A percentile compares a stretch with the other conserved stretches of the same genome.
These are phyloP conservation scores for Bergia sp. DNA, from an alignment of 92 coral and sea anemone genomes.

Conservation along the genomic window DNA sequence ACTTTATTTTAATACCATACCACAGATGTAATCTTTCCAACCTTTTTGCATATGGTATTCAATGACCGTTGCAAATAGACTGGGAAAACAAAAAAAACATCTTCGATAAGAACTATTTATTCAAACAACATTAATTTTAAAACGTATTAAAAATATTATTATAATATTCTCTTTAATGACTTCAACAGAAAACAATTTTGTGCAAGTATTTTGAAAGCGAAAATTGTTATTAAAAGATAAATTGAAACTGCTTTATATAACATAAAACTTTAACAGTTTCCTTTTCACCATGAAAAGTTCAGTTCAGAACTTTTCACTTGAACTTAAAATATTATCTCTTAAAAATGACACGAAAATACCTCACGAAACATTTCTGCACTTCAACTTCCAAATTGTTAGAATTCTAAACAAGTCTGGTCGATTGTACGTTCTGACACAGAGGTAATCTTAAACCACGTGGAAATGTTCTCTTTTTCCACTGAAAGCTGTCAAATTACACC, in stretches of 20 bases:
- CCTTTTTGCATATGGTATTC: background rate
- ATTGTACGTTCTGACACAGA: background rate
- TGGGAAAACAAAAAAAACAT: background rate
- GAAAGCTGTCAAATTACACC: constrained; percentile 38
- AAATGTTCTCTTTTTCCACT: background rate
- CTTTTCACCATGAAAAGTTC: no score
- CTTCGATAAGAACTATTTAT: constrained; percentile 10
- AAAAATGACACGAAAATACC: no score
- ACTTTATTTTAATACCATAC: background rate
- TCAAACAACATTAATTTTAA: constrained; percentile 16
- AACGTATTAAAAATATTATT: constrained; percentile 19
- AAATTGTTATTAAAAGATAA: constrained; percentile 13
- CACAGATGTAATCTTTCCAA: constrained; percentile 4
- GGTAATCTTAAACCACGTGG: constrained; percentile 17
- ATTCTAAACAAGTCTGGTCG: background rate
- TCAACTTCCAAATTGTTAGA: background rate
- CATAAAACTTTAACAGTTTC: background rate
- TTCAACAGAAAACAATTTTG: constrained; percentile 1
- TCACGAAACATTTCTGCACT: background rate
- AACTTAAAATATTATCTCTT: no score
- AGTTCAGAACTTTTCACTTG: no score
- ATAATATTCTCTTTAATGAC: background rate
- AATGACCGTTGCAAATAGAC: background rate
- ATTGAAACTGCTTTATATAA: background rate
- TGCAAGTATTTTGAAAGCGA: background rate